phyloP scores from a whole-genome alignment of 2,888 invertebrate species.

The Idaea dimidiata region DNA sequence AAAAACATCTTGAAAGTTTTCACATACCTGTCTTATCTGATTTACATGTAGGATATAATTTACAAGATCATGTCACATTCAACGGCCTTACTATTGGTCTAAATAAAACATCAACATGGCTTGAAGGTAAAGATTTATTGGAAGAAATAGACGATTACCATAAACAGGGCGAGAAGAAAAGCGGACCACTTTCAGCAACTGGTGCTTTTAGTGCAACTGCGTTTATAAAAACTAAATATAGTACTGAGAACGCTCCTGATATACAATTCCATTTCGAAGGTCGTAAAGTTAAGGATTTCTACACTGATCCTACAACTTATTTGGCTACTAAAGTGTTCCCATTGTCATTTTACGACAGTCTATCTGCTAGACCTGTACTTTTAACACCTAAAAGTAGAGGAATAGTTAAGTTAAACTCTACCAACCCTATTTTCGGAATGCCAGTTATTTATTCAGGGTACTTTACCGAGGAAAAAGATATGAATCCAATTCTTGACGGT shows the following conservation, averaged over 20 bases:
- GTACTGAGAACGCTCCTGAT: conserved; percentile 72
- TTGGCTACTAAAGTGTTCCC: conserved; percentile 55
- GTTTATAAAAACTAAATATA: conserved; percentile 70
- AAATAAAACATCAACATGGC: conserved; percentile 71
- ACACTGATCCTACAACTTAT: conserved; percentile 36
- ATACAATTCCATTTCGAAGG: conserved; percentile 68
- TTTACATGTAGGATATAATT: conserved; percentile 59
- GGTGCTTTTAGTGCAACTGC: conserved; percentile 78
- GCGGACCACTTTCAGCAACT: conserved; percentile 75
- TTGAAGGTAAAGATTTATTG: conserved; percentile 54
- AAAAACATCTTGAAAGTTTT: conserved; percentile 43
- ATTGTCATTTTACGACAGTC: conserved; percentile 79
- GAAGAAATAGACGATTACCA: conserved; percentile 60
- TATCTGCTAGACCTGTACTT: conserved; percentile 61
- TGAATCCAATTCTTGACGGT: conserved; percentile 80
- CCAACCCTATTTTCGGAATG: conserved; percentile 83
- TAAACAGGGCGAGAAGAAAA: conserved; percentile 41
- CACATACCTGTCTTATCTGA: conserved; percentile 48
- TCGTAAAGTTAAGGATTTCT: background rate
- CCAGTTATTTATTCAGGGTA: conserved; percentile 86
- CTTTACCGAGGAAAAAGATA: conserved; percentile 80
- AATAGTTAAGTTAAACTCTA: conserved; percentile 78
- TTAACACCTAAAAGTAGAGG: conserved; percentile 83
- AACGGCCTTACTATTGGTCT: conserved; percentile 73
- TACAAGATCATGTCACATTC: conserved; percentile 69